Percentiles rank a stretch among this genome's conserved stretches.
These are phyloP conservation scores for Urocitellus parryii DNA, from an alignment of 2,113 vertebrate genomes.

Conservation along the genomic window DNA sequence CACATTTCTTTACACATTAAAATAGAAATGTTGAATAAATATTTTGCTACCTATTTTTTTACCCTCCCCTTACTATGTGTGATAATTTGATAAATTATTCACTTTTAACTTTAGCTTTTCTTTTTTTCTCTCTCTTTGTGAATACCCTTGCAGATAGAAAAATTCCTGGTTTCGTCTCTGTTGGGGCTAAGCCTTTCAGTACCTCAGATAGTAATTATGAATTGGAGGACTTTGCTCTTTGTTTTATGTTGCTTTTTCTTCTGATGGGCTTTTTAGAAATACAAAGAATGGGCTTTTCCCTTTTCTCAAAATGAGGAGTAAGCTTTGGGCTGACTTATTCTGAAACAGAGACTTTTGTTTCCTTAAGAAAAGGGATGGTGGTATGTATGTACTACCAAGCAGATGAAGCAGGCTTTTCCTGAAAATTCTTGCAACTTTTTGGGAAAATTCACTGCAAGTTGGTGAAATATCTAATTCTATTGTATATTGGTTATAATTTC, in stretches of 20 bases:
- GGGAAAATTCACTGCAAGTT: background rate
- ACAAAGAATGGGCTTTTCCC: constrained; percentile 10
- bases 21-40: background rate
- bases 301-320: constrained; percentile 33
- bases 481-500: background rate
- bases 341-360: constrained; percentile 55
- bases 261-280: constrained; percentile 32
- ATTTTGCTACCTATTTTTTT: constrained; percentile 10
- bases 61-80: background rate
- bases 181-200: background rate
- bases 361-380: background rate
- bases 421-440: background rate
- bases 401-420: background rate
- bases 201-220: background rate
- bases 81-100: constrained; percentile 30
- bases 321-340: constrained; percentile 50
- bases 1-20: constrained; percentile 14
- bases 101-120: background rate
- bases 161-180: constrained; percentile 14
- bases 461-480: background rate
- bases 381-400: background rate
- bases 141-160: background rate
- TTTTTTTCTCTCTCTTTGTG: background rate
- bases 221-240: background rate
- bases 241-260: constrained; percentile 14